A percentile compares a stretch with the other conserved stretches of the same genome.
phyloP scores from a whole-genome alignment of 53 echinoderm and acorn worm species.

The Holothuria leucospilota region DNA sequence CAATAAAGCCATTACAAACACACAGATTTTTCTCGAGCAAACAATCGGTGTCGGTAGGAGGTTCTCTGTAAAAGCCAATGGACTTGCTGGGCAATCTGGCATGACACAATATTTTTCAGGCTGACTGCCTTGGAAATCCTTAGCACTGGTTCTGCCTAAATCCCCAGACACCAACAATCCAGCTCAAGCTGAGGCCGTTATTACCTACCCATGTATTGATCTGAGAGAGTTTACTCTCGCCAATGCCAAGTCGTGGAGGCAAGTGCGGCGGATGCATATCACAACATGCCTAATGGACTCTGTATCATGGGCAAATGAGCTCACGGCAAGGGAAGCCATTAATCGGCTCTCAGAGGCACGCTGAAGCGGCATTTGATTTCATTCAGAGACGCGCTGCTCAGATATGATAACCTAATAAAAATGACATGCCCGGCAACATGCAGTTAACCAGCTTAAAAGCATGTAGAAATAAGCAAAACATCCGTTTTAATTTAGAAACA shows the following conservation, averaged over 20 bases:
- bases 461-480: conserved; percentile 59
- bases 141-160: conserved; percentile 1
- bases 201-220: conserved; percentile 46
- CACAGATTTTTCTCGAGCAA: no score
- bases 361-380: conserved; percentile 55
- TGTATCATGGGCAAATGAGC: conserved; percentile 60
- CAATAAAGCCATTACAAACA: no score
- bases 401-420: conserved; percentile 61
- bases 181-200: conserved; percentile 50
- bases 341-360: conserved; percentile 56
- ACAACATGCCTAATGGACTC: conserved; percentile 59
- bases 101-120: no score
- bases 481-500: conserved; percentile 56
- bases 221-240: conserved; percentile 17
- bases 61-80: no score
- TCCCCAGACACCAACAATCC: conserved; percentile 46
- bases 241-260: conserved; percentile 31
- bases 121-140: conserved; percentile 4
- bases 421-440: conserved; percentile 56
- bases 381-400: conserved; percentile 36
- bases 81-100: no score
- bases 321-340: conserved; percentile 54
- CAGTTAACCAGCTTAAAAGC: conserved; percentile 60
- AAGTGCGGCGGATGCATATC: conserved; percentile 35
- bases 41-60: no score